Conservation (phyloP, 2,113 vertebrate species). For the Neolamprologus ventralis region DNA sequence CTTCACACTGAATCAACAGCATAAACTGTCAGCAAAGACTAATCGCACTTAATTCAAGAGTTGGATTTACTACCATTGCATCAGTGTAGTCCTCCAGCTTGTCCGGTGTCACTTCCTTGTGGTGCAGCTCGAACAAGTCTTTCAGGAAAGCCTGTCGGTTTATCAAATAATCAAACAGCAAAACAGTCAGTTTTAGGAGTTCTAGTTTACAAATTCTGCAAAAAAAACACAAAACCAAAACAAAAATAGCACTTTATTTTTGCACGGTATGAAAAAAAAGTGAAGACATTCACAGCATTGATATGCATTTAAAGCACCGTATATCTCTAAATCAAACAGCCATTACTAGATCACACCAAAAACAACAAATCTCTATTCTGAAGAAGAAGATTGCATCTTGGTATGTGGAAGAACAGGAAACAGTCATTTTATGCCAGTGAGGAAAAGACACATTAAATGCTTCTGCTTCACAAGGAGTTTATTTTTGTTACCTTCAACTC, state of each 20-base stretch:
- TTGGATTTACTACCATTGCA: slow-evolving; percentile 75
- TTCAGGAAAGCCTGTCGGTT: slow-evolving; percentile 79
- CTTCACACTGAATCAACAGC: neutral
- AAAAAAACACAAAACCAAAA: neutral
- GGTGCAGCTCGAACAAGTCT: slow-evolving; percentile 83
- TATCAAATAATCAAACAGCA: neutral
- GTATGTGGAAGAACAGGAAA: neutral
- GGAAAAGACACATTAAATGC: neutral
- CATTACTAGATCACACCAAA: rapidly evolving
- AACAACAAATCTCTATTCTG: neutral
- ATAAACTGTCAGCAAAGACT: neutral
- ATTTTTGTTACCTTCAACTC: slow-evolving; percentile 78
- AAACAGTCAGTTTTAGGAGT: neutral
- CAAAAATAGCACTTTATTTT: rapidly evolving
- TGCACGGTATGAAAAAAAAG: neutral
- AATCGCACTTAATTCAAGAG: neutral
- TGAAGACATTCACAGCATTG: neutral
- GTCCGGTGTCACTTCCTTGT: slow-evolving; percentile 71
- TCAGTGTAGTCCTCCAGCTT: slow-evolving; percentile 90
- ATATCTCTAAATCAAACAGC: neutral
- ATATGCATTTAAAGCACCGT: neutral
- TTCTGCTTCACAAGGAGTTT: neutral
- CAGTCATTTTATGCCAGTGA: neutral
- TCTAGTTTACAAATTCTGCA: neutral
- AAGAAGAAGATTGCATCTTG: neutral